Conservation (phyloP, 2,797 vertebrate species). For the Esox lucius region DNA sequence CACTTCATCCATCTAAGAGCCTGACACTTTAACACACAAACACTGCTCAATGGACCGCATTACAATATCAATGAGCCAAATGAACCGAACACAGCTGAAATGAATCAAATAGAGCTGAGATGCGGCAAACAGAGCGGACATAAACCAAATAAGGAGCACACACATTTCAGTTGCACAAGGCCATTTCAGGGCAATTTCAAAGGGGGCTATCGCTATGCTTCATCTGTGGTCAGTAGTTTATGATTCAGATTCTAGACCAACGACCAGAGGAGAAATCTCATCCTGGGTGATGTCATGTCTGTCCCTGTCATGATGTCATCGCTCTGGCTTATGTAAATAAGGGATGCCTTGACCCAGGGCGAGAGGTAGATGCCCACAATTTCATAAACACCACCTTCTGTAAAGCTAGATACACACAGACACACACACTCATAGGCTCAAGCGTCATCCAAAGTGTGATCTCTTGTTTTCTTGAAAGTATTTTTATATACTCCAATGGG, state of each 20-base stretch:
- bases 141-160: constrained; percentile 38
- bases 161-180: background rate
- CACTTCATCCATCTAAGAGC: constrained; percentile 64
- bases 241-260: constrained; percentile 41
- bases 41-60: constrained; percentile 66
- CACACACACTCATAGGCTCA: background rate
- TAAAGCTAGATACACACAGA: background rate
- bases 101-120: constrained; percentile 44
- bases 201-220: constrained; percentile 42
- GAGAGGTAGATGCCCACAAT: constrained; percentile 33
- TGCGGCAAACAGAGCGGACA: background rate
- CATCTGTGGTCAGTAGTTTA: background rate
- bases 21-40: constrained; percentile 72
- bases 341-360: constrained; percentile 54
- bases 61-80: constrained; percentile 74
- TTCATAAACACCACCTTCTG: constrained; percentile 31
- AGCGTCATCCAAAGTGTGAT: too few relatives aligned
- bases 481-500: too few relatives aligned
- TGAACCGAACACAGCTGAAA: constrained; percentile 53
- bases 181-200: constrained; percentile 23
- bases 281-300: constrained; percentile 64
- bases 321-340: constrained; percentile 51
- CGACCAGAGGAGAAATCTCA: constrained; percentile 31
- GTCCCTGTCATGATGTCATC: constrained; percentile 59
- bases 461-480: too few relatives aligned